Evolutionary conservation across 1,140 invertebrate species (phyloP).

Genomic region (Aphidius gifuensis): DNA sequence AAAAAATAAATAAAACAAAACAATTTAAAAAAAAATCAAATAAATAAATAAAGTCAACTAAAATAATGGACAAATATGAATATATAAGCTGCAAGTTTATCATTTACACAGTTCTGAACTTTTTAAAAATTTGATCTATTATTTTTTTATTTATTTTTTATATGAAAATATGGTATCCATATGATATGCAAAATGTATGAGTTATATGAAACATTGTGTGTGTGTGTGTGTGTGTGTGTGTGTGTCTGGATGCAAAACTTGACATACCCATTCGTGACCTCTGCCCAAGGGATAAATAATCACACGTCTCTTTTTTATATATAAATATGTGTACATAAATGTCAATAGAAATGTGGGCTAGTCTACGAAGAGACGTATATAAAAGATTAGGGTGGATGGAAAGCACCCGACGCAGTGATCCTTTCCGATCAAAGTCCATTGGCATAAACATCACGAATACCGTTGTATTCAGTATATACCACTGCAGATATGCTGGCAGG

Average conservation of each 20-base stretch:
- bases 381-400: too few relatives aligned
- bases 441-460: conserved; percentile 1
- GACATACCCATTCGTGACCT: background rate
- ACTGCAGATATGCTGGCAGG: background rate
- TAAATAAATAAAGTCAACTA: background rate
- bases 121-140: too few relatives aligned
- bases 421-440: conserved; percentile 14
- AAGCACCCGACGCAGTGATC: background rate
- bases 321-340: too few relatives aligned
- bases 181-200: background rate
- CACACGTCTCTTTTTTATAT: background rate
- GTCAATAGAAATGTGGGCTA: too few relatives aligned
- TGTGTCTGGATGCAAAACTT: background rate
- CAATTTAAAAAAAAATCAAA: background rate
- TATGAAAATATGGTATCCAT: too few relatives aligned
- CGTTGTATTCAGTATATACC: background rate
- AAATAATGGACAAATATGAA: background rate
- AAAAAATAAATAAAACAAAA: too few relatives aligned
- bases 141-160: too few relatives aligned
- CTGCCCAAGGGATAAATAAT: conserved; percentile 5
- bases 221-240: background rate
- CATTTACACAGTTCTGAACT: too few relatives aligned
- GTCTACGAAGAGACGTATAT: background rate
- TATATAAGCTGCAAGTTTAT: too few relatives aligned
- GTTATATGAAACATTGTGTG: background rate